phyloP scores from a whole-genome alignment of 2,888 invertebrate genomes.

The Cartodere bifasciata region DNA sequence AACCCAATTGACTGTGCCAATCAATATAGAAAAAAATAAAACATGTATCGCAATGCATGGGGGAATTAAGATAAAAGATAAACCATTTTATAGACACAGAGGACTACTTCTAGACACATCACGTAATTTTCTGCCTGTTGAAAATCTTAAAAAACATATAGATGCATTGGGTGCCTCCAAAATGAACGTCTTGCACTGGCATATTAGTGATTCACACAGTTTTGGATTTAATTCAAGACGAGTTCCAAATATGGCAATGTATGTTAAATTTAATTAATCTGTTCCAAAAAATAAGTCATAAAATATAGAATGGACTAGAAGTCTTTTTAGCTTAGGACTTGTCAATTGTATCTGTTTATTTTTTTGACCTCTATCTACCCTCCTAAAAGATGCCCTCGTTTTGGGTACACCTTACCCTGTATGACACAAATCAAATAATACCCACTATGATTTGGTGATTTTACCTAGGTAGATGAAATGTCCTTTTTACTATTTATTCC shows the following conservation, averaged over 20 bases:
- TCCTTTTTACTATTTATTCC: too few species aligned
- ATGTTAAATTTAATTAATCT: too few species aligned
- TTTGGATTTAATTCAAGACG: slow-evolving; percentile 73
- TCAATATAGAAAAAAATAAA: slow-evolving; percentile 12
- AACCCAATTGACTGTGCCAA: slow-evolving; percentile 47
- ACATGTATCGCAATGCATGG: slow-evolving; percentile 46
- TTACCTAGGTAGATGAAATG: too few species aligned
- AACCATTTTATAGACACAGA: slow-evolving; percentile 70
- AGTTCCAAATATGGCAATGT: slow-evolving; percentile 63
- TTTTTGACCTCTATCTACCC: too few species aligned
- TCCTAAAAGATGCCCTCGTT: too few species aligned
- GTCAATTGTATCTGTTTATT: too few species aligned
- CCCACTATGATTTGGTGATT: too few species aligned
- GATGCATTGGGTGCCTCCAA: slow-evolving; percentile 82
- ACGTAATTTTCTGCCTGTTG: slow-evolving; percentile 71
- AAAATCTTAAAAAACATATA: slow-evolving; percentile 54
- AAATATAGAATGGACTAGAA: too few species aligned
- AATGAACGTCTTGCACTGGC: slow-evolving; percentile 90
- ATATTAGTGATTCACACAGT: slow-evolving; percentile 80
- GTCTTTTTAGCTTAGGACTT: too few species aligned
- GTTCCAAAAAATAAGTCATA: too few species aligned
- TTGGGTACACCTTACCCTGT: too few species aligned
- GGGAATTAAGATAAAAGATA: slow-evolving; percentile 56
- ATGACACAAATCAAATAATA: too few species aligned
- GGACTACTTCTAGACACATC: slow-evolving; percentile 83